These are phyloP conservation scores for Battus philenor DNA, from an alignment of 1,140 invertebrate species.

Conservation along the genomic window DNA sequence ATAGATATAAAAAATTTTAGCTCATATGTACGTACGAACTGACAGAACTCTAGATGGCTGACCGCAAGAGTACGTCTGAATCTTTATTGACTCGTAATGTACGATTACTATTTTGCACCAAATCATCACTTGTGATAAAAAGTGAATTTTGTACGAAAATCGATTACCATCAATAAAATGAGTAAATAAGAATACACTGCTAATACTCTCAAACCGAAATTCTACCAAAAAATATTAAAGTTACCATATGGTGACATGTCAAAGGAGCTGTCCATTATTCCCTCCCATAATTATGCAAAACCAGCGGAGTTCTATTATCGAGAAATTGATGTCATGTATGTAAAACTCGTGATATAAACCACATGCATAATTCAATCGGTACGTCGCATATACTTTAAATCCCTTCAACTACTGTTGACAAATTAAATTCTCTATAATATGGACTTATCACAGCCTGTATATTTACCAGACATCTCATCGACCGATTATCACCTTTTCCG, in stretches of 20 bases:
- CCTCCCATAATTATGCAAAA: not conserved
- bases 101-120: not conserved
- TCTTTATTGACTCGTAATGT: not conserved
- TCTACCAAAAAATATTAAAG: not conserved
- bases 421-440: not conserved
- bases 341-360: not conserved
- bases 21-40: not conserved
- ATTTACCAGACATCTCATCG: not conserved
- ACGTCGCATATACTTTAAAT: not conserved
- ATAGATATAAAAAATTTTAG: not conserved
- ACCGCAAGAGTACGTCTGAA: not conserved
- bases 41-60: not conserved
- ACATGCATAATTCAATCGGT: not conserved
- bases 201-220: not conserved
- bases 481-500: not conserved
- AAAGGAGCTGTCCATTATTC: not conserved
- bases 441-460: not conserved
- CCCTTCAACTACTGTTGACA: not conserved
- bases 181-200: not conserved
- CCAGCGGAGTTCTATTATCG: not conserved
- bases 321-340: not conserved
- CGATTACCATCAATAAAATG: not conserved
- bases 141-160: not conserved
- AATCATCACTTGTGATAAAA: not conserved
- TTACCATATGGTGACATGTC: not conserved